Conservation (phyloP, 2,888 invertebrate species). For the Lepidonotus clava region DNA sequence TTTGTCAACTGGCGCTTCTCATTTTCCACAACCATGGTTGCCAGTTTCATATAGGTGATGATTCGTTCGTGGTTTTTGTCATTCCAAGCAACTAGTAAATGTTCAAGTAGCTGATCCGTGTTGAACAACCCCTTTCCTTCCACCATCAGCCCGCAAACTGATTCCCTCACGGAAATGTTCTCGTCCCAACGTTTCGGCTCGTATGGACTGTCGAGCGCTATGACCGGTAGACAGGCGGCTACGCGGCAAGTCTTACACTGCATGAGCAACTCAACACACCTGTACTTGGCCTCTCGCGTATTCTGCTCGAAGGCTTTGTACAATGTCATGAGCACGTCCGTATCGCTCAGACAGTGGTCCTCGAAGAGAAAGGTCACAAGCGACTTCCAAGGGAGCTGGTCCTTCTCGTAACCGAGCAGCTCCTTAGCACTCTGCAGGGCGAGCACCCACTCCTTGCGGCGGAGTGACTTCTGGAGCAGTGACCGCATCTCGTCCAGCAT, state of each 20-base stretch:
- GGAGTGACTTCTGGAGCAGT: slow-evolving; percentile 58
- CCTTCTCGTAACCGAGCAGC: slow-evolving; percentile 56
- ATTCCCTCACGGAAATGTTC: slow-evolving; percentile 13
- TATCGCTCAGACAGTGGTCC: slow-evolving; percentile 58
- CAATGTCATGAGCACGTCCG: background rate
- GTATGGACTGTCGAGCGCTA: slow-evolving; percentile 57
- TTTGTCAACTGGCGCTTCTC: slow-evolving; percentile 51
- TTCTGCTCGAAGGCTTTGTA: slow-evolving; percentile 15
- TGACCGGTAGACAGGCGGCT: slow-evolving; percentile 57
- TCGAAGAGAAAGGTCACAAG: slow-evolving; percentile 58
- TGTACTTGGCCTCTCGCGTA: slow-evolving; percentile 26
- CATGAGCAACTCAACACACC: slow-evolving; percentile 48
- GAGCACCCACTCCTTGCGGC: slow-evolving; percentile 55
- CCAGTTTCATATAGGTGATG: slow-evolving; percentile 57
- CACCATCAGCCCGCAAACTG: background rate
- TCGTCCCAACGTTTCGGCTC: slow-evolving; percentile 52
- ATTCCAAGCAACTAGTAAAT: slow-evolving; percentile 55
- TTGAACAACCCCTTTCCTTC: slow-evolving; percentile 1
- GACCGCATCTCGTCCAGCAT: slow-evolving; percentile 58
- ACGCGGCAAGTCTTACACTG: slow-evolving; percentile 54
- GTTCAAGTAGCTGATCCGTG: slow-evolving; percentile 30
- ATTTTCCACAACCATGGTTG: slow-evolving; percentile 52
- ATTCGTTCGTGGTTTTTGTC: slow-evolving; percentile 42
- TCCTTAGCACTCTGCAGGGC: slow-evolving; percentile 45
- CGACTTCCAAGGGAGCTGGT: slow-evolving; percentile 58